Evolutionary conservation across 2,888 invertebrate species (phyloP).

Genomic region (Oxystoma pomonae): DNA sequence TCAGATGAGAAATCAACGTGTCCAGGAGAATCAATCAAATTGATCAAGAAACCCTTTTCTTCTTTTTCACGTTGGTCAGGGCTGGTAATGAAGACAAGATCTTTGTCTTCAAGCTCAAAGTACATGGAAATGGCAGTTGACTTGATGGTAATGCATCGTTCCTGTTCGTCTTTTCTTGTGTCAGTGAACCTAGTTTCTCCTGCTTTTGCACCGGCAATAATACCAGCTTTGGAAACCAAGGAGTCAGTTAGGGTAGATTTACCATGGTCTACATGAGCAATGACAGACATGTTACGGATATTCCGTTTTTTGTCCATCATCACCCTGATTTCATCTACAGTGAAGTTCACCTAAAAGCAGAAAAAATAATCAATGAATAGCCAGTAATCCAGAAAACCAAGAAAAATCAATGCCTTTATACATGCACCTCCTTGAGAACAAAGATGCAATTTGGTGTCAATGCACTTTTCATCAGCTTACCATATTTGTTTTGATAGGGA

Average conservation of each 20-base stretch:
- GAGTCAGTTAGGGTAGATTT: conserved; percentile 99
- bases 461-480: conserved; percentile 17
- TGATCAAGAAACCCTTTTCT: conserved; percentile 97
- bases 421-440: neutral
- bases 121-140: conserved; percentile 99
- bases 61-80: conserved; percentile 87
- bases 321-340: conserved; percentile 98
- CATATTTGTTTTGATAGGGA: conserved; percentile 9
- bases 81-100: conserved; percentile 89
- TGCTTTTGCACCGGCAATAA: conserved; percentile 97
- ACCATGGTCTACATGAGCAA: conserved; percentile 99
- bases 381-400: neutral
- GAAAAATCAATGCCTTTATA: neutral
- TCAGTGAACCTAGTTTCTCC: conserved; percentile 99
- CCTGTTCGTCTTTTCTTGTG: conserved; percentile 99
- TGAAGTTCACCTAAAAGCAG: conserved; percentile 93
- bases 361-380: conserved; percentile 12
- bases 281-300: conserved; percentile 99
- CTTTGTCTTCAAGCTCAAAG: conserved; percentile 95
- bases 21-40: conserved; percentile 99
- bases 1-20: conserved; percentile 99
- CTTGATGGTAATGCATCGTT: conserved; percentile 99
- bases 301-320: conserved; percentile 99
- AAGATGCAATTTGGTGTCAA: conserved; percentile 9
- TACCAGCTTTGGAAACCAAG: conserved; percentile 98